Evolutionary conservation across 2,888 invertebrate species (phyloP).

Genomic region (Exephanes ischioxanthus): DNA sequence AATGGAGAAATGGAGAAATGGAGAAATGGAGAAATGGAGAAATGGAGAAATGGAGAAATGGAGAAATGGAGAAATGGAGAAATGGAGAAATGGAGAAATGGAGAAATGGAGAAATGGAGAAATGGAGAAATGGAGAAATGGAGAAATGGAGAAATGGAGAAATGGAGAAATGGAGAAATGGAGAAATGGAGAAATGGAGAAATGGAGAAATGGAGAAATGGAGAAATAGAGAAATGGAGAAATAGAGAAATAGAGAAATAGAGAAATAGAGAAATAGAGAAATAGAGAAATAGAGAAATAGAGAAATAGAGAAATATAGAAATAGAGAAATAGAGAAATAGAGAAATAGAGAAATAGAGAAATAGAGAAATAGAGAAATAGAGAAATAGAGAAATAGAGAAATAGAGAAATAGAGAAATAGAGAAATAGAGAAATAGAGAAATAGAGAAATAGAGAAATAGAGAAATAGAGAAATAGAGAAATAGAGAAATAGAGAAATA

Average conservation of each 20-base stretch:
- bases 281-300: background rate
- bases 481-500: background rate
- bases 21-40: background rate
- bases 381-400: background rate
- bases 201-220: background rate
- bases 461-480: too few relatives aligned
- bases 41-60: background rate
- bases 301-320: background rate
- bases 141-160: background rate
- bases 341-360: background rate
- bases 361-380: background rate
- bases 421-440: too few relatives aligned
- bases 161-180: background rate
- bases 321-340: background rate
- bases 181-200: background rate
- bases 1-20: background rate
- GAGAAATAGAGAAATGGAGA: background rate
- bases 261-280: background rate
- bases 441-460: too few relatives aligned
- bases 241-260: background rate
- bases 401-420: too few relatives aligned
- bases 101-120: background rate
- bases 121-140: background rate
- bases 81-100: background rate
- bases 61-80: background rate